Evolutionary conservation across 2,797 vertebrate genomes (phyloP).

Genomic region (Rhadinocentrus ornatus): DNA sequence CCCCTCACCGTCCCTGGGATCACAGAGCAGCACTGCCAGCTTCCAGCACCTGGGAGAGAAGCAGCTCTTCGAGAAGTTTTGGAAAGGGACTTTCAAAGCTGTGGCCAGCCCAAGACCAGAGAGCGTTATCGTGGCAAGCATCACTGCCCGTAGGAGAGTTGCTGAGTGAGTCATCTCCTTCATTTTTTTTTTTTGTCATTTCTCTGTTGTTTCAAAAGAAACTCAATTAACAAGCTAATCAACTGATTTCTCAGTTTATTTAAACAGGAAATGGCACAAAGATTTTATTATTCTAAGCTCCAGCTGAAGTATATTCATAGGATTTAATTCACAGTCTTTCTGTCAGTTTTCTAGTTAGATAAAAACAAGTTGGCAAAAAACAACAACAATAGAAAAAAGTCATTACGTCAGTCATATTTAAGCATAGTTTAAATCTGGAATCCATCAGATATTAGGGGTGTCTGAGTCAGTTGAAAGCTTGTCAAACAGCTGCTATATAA

Average conservation of each 20-base stretch:
- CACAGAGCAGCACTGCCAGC: conserved; percentile 70
- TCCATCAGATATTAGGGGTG: neutral
- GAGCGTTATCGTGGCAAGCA: conserved; percentile 94
- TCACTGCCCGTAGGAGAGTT: conserved; percentile 89
- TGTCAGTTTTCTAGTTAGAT: neutral
- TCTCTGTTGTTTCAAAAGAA: neutral
- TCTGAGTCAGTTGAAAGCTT: neutral
- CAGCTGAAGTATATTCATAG: neutral
- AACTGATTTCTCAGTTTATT: no score
- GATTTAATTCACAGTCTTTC: neutral
- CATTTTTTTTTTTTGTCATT: no score
- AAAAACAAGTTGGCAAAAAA: no score
- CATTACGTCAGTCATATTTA: no score
- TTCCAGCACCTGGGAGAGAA: conserved; percentile 89
- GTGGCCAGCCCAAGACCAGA: conserved; percentile 93
- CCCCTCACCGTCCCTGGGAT: conserved; percentile 56
- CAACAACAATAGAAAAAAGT: no score
- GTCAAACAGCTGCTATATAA: neutral
- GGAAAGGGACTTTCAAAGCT: conserved; percentile 96
- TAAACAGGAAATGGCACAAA: no score
- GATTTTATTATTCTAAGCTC: no score
- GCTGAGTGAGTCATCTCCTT: conserved; percentile 82
- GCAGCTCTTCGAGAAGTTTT: conserved; percentile 99
- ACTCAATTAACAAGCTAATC: neutral
- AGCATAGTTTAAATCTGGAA: neutral